Evolutionary conservation across 30 jellyfish, hydroid and myxozoan species (phyloP).

Genomic region (Cassiopea andromeda): DNA sequence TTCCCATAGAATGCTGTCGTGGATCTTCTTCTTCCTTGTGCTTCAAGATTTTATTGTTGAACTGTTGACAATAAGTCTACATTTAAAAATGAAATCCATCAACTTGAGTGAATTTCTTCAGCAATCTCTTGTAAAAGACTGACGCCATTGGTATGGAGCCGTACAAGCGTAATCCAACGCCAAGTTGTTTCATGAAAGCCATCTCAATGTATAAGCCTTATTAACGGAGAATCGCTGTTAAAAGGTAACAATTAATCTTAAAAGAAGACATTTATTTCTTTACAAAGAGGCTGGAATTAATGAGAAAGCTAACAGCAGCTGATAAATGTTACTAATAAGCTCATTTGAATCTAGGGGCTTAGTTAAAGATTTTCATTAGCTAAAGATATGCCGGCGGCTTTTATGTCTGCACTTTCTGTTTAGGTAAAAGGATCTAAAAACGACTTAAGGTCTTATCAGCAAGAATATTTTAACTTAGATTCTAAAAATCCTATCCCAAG

Average conservation of each 20-base stretch:
- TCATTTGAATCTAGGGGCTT: slow-evolving; percentile 38
- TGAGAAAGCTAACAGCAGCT: slow-evolving; percentile 47
- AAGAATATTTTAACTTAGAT: slow-evolving; percentile 5
- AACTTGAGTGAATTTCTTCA: slow-evolving; percentile 24
- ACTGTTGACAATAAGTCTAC: slow-evolving; percentile 26
- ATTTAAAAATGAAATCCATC: slow-evolving; percentile 13
- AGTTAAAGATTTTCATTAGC: slow-evolving; percentile 49
- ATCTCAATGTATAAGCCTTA: slow-evolving; percentile 43
- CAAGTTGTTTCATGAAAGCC: slow-evolving; percentile 50
- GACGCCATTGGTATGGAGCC: slow-evolving; percentile 71
- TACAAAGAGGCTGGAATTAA: slow-evolving; percentile 49
- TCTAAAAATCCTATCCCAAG: neutral
- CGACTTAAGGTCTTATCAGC: slow-evolving; percentile 19
- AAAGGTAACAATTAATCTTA: slow-evolving; percentile 49
- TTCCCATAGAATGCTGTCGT: neutral
- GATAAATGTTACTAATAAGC: slow-evolving; percentile 59
- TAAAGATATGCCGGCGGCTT: slow-evolving; percentile 54
- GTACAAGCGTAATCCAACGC: slow-evolving; percentile 40
- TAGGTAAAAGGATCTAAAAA: slow-evolving; percentile 41
- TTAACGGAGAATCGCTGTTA: slow-evolving; percentile 58
- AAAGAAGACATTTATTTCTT: slow-evolving; percentile 28
- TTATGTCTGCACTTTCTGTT: slow-evolving; percentile 50
- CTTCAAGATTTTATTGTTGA: neutral
- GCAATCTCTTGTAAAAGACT: slow-evolving; percentile 44
- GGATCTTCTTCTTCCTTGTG: neutral